Evolutionary conservation across 2,113 vertebrate genomes (phyloP).

Genomic region (Paraplagusia blochii): DNA sequence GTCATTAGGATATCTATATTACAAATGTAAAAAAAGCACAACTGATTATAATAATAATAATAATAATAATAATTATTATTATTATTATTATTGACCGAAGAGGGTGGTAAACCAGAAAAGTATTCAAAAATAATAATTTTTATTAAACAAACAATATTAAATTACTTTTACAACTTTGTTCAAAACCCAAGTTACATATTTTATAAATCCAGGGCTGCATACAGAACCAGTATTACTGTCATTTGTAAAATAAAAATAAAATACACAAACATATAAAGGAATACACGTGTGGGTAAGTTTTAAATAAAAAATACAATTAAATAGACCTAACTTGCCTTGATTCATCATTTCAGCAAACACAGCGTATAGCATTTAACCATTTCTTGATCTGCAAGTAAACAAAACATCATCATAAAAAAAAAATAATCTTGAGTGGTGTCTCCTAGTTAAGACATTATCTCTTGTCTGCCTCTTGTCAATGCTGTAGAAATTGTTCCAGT

Average conservation of each 20-base stretch:
- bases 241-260: too few relatives aligned
- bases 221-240: not conserved
- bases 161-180: not conserved
- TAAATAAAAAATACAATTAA: constrained; percentile 3
- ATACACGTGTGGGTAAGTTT: not conserved
- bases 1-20: too few relatives aligned
- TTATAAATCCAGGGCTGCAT: constrained; percentile 1
- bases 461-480: constrained; percentile 6
- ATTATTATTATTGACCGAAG: too few relatives aligned
- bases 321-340: constrained; percentile 13
- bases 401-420: constrained; percentile 22
- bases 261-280: not conserved
- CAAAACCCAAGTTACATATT: not conserved
- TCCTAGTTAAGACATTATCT: constrained; percentile 49
- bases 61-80: too few relatives aligned
- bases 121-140: not conserved
- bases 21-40: too few relatives aligned
- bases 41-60: too few relatives aligned
- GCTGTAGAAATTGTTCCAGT: constrained; percentile 60
- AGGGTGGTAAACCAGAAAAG: too few relatives aligned
- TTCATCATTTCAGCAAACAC: constrained; percentile 6
- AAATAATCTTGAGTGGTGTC: constrained; percentile 45
- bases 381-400: constrained; percentile 34
- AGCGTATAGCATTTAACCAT: constrained; percentile 24
- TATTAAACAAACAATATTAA: not conserved